Base-by-base conservation (phyloP, 2,113 vertebrate species). In the Sylvietta virens region DNA sequence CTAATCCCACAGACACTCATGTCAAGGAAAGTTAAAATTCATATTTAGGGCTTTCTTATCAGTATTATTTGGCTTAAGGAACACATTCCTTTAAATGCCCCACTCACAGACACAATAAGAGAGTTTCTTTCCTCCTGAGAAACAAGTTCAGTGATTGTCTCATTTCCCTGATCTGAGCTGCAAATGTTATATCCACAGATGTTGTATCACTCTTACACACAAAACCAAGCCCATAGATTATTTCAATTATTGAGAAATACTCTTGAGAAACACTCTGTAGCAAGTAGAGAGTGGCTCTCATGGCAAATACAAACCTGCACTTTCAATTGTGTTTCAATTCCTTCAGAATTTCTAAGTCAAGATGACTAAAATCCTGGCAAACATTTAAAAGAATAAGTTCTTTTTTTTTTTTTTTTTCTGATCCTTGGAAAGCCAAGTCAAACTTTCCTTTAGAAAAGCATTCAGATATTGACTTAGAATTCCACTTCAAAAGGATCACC, bases 401-500 rank as follows among this genome's bases (percentile, higher is more conserved):
- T 10, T n/a, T 24, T 73, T 72, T 24, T 57, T 69, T 33, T 22
- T 64, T 72, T 90, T 84, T 77, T 30, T 2, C 53, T 81, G 64
- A 64, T 37, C n/a, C 39, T 66, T 54, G 15, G 24, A 62, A 88
- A 47, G 40, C 58, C 47, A 86, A 91, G 39, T 33, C 54, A 93
- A 81, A 58, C 67, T 77, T 92, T 20, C 4, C 54, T 77, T 91
- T 47, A 80, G 87, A 81, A 96, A 77, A 27, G 27, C 30, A 47
- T 86, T 66, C 93, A 90, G 51, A 50, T 47, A 78, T 8, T 70
- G 67, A 45, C 47, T 80, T 62, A 61, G 57, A 79, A 72, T 30
- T 37, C 20, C 45, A 30, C 58, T 94, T 93, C 64, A 92, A 86
- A 96, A 80, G 50, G 60, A 88, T 90, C 82, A 39, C 58, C n/a